phyloP scores from a whole-genome alignment of 2,797 vertebrate species.

The Taenioides sp. region DNA sequence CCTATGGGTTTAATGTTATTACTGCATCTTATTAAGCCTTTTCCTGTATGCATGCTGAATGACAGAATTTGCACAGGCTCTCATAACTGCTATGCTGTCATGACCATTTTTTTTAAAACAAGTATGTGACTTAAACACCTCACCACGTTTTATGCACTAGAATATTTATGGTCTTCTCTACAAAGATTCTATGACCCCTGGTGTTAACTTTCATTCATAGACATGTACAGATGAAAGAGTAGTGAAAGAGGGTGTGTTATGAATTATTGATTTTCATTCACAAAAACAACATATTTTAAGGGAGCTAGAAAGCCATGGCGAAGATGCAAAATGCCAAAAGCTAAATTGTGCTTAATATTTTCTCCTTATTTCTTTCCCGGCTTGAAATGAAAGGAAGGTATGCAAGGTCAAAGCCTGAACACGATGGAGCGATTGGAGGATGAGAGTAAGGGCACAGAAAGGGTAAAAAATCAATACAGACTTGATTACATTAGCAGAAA shows the following conservation, averaged over 20 bases:
- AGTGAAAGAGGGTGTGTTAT: constrained; percentile 18
- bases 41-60: neutral
- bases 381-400: constrained; percentile 21
- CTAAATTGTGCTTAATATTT: neutral
- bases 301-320: neutral
- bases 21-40: constrained; percentile 2
- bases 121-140: neutral
- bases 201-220: constrained; percentile 54
- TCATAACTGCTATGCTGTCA: neutral
- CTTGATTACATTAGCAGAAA: constrained; percentile 40
- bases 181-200: constrained; percentile 35
- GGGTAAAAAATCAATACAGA: constrained; percentile 53
- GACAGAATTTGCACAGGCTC: neutral
- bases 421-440: constrained; percentile 17
- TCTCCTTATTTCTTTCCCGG: constrained; percentile 27
- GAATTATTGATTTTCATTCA: constrained; percentile 62
- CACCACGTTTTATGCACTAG: constrained; percentile 7
- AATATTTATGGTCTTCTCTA: constrained; percentile 56
- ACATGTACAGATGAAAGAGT: constrained; percentile 31
- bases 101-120: neutral
- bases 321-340: constrained; percentile 10
- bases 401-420: constrained; percentile 30
- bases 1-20: neutral
- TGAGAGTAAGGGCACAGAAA: neutral
- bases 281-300: constrained; percentile 18